Base-by-base conservation (phyloP, 2,113 vertebrate genomes). In the Tychaedon coryphoeus region DNA sequence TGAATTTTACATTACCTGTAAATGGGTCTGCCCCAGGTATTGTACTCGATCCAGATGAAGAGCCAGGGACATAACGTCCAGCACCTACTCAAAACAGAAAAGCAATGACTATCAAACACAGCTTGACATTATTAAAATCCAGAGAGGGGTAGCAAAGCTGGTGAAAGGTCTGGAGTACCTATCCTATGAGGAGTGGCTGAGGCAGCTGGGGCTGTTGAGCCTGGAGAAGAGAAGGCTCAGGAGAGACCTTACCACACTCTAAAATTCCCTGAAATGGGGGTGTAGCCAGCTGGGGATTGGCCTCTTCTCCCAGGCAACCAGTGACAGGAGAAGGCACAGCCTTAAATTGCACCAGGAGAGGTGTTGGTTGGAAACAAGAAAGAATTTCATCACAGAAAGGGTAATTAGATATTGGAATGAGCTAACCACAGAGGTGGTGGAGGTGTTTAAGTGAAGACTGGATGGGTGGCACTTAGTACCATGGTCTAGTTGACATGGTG, bases 41-140 rank as follows among this genome's bases (percentile, higher is more conserved):
- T 53, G 98, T 67, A 45, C 79, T 96, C 11, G 97, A 77, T 64
- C 82, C 96, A 33, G 98, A 87, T 34, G 94, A 98, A 45, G 98
- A 97, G 18, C 99, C 99, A 3, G 99, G 99, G 93, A 99, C 99
- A 40, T 99, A 99, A 29, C 99, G 99, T 24, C 99, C 99, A 90
- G 98, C 94, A 90, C 99, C 99, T 99, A 58, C 70, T 48, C 12
- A 61, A 61, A 91, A 70, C 8, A 70, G 72, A 92, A 94, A 43
- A 70, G 6, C 29, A 79, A 36, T 31, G 11, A 22, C 23, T 73
- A 31, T 31, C 56, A 50, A 50, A 47, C 14, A 54, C 16, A 50
- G 6, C 19, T 40, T 42, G 5, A 65, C 28, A 4, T 29, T 71
- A 66, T 5, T 65, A 47, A 72, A 67, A 67, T 40, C 40, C 47